A percentile compares a stretch with the other conserved stretches of the same genome.
These are phyloP conservation scores for Lepidocyrtinus sp. DNA, from an alignment of 2,888 invertebrate genomes.

Conservation along the genomic window DNA sequence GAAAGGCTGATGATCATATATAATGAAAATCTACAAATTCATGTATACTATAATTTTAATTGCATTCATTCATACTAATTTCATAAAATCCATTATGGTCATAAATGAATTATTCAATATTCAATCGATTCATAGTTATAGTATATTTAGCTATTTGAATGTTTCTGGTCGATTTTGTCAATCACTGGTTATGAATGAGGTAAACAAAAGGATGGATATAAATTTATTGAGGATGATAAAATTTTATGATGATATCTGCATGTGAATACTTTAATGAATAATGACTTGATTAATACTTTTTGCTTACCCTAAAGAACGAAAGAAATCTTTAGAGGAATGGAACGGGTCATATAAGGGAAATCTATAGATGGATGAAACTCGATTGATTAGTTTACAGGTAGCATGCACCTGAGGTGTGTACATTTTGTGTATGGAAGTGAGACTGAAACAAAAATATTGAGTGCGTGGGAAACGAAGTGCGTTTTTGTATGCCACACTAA, in stretches of 20 bases:
- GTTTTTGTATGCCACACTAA: too few relatives aligned
- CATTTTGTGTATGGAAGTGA: conserved; percentile 29
- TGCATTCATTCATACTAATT: conserved; percentile 1
- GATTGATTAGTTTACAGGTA: not conserved
- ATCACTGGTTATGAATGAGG: conserved; percentile 3
- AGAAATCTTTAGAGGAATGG: not conserved
- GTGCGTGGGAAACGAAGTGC: too few relatives aligned
- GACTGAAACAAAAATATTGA: conserved; percentile 22
- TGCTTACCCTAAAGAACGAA: not conserved
- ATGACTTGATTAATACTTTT: too few relatives aligned
- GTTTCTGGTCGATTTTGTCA: conserved; percentile 50
- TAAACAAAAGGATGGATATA: not conserved
- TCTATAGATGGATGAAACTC: conserved; percentile 9
- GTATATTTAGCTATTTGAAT: not conserved
- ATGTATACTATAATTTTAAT: not conserved
- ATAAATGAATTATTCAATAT: too few relatives aligned
- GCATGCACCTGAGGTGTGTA: conserved; percentile 22
- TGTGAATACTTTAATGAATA: too few relatives aligned
- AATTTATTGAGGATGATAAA: not conserved
- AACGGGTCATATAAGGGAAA: not conserved
- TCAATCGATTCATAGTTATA: not conserved
- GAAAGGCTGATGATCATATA: conserved; percentile 51
- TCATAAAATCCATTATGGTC: not conserved
- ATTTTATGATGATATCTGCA: not conserved
- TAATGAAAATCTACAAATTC: conserved; percentile 11